phyloP scores from a whole-genome alignment of 1,140 invertebrate genomes.

The Zaprionus kolodkinae region DNA sequence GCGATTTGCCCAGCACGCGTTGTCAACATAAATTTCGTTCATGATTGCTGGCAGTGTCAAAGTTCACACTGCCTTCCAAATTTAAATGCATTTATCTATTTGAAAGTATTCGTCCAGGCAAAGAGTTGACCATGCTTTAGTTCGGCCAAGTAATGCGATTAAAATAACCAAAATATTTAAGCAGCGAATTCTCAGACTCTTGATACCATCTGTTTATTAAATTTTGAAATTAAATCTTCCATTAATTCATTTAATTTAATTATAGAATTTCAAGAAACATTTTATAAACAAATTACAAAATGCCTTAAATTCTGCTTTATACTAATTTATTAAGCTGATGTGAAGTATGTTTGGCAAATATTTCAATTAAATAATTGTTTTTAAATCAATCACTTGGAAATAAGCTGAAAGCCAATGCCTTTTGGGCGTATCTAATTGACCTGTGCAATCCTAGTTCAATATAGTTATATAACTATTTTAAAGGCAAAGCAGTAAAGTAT shows the following conservation, averaged over 20 bases:
- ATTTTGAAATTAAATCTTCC: too few relatives aligned
- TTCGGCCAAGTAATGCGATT: constrained; percentile 7
- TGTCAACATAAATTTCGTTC: constrained; percentile 75
- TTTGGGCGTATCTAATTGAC: constrained; percentile 2
- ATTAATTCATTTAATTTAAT: too few relatives aligned
- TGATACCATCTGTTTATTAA: not conserved
- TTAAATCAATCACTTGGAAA: not conserved
- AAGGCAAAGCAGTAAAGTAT: constrained; percentile 4
- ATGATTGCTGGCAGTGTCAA: constrained; percentile 54
- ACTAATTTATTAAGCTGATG: too few relatives aligned
- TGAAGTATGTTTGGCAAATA: not conserved
- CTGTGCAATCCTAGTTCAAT: not conserved
- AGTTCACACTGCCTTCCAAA: constrained; percentile 65
- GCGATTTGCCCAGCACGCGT: constrained; percentile 64
- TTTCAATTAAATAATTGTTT: not conserved
- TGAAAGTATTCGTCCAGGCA: constrained; percentile 50
- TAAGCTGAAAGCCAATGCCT: too few relatives aligned
- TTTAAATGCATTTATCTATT: constrained; percentile 76
- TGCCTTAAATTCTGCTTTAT: too few relatives aligned
- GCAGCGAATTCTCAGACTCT: not conserved
- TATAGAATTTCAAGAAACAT: too few relatives aligned
- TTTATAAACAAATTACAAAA: too few relatives aligned
- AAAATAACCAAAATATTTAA: constrained; percentile 14
- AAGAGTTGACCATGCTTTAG: constrained; percentile 10
- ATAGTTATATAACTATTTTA: not conserved